These are phyloP conservation scores for Hermaeophaga mercurialis DNA, from an alignment of 2,888 invertebrate genomes.

Conservation along the genomic window DNA sequence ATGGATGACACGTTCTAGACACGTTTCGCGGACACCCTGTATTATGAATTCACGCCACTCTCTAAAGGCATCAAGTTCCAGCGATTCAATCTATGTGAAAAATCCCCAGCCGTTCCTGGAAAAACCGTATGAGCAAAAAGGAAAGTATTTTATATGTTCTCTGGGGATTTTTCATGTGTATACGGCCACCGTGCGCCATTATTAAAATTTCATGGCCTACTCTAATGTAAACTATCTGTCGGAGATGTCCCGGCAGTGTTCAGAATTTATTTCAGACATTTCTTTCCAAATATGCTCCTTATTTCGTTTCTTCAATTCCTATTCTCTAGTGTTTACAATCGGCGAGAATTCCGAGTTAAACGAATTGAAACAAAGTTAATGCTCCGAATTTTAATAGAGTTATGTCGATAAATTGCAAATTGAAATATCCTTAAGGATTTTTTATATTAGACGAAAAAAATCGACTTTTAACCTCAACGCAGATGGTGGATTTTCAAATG, in stretches of 20 bases:
- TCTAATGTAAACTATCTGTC: conserved; percentile 46
- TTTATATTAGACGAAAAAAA: too few species aligned
- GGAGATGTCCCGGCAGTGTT: conserved; percentile 43
- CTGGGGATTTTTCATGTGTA: conserved; percentile 31
- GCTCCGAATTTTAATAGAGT: too few species aligned
- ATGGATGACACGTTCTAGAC: background rate
- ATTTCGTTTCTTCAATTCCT: conserved; percentile 3
- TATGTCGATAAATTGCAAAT: too few species aligned
- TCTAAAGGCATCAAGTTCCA: background rate
- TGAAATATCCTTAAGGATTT: too few species aligned
- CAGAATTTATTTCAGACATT: conserved; percentile 40
- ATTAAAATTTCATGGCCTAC: conserved; percentile 46
- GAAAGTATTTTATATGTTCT: conserved; percentile 36
- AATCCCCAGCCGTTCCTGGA: background rate
- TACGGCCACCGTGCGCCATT: conserved; percentile 38
- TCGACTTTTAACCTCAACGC: too few species aligned
- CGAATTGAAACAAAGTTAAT: too few species aligned
- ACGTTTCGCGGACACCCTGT: background rate
- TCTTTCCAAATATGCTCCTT: conserved; percentile 12
- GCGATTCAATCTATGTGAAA: too few species aligned
- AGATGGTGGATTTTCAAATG: too few species aligned
- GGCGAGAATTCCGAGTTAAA: too few species aligned
- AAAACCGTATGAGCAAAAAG: conserved; percentile 14
- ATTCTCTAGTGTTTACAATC: background rate
- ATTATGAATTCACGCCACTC: background rate